Evolutionary conservation across 2,113 vertebrate genomes (phyloP).

Genomic region (Herpetotheres cachinnans): DNA sequence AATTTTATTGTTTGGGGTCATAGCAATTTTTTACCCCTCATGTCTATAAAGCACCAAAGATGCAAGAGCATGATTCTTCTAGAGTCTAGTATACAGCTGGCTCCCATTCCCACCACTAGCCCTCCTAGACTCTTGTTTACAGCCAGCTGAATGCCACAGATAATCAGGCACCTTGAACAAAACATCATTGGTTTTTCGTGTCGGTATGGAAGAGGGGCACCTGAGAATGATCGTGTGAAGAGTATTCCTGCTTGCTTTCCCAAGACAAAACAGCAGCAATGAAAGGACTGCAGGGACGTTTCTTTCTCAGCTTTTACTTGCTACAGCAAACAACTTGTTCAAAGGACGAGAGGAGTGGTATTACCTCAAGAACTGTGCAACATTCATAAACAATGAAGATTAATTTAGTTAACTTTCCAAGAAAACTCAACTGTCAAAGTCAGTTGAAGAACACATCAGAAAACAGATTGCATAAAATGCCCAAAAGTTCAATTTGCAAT

Average conservation of each 20-base stretch:
- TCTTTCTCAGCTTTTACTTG: background rate
- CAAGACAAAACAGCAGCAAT: background rate
- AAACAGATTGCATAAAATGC: background rate
- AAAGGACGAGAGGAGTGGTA: background rate
- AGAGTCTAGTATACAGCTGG: background rate
- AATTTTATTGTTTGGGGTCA: background rate
- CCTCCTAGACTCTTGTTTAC: background rate
- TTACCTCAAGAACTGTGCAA: background rate
- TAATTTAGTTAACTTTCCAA: background rate
- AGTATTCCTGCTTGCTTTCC: background rate
- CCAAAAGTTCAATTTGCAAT: background rate
- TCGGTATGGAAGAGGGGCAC: background rate
- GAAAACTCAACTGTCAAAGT: background rate
- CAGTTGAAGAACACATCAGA: background rate
- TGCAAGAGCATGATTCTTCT: background rate
- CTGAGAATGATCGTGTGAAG: accelerated
- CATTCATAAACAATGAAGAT: background rate
- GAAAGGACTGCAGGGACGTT: background rate
- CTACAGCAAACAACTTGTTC: background rate
- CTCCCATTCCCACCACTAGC: background rate
- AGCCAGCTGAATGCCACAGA: background rate
- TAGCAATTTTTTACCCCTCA: background rate
- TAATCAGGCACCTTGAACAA: background rate
- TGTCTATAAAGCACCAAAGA: background rate
- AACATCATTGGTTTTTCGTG: background rate